These are phyloP conservation scores for Flabesymbios commensalis DNA, from an alignment of 2,888 invertebrate species.

Conservation along the genomic window DNA sequence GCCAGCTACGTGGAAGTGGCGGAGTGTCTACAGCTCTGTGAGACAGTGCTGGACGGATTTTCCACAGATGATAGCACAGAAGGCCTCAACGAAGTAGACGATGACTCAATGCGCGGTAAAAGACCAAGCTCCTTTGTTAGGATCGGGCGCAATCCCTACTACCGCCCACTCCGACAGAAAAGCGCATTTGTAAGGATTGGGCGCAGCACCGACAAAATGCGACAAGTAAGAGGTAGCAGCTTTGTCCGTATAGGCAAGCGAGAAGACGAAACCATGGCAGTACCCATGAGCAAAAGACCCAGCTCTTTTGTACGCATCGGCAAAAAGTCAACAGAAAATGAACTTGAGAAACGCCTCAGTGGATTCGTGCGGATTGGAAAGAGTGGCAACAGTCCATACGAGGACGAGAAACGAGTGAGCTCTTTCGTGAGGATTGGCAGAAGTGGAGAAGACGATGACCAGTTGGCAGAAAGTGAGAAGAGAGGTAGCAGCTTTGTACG, in stretches of 20 bases:
- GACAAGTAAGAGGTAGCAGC: too few relatives aligned
- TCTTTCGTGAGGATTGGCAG: conserved; percentile 5
- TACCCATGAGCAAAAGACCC: neutral
- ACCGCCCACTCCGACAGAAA: neutral
- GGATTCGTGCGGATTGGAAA: conserved; percentile 20
- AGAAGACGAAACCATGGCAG: too few relatives aligned
- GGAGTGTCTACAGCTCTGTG: too few relatives aligned
- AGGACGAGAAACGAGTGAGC: neutral
- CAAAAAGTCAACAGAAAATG: conserved; percentile 8
- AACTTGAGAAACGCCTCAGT: conserved; percentile 1
- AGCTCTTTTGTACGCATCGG: conserved; percentile 24
- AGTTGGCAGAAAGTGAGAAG: neutral
- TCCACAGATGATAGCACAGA: too few relatives aligned
- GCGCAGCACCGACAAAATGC: too few relatives aligned
- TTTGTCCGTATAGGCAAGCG: too few relatives aligned
- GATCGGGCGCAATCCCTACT: conserved; percentile 13
- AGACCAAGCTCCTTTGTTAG: conserved; percentile 10
- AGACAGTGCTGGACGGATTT: too few relatives aligned
- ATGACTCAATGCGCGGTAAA: too few relatives aligned
- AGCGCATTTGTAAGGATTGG: conserved; percentile 19
- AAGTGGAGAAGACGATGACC: neutral
- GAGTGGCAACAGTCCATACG: neutral
- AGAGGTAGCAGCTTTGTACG: neutral
- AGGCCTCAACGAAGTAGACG: too few relatives aligned
- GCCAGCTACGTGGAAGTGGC: too few relatives aligned